Evolutionary conservation across 2,797 vertebrate species (phyloP).

Genomic region (Tiaroga cobitis): DNA sequence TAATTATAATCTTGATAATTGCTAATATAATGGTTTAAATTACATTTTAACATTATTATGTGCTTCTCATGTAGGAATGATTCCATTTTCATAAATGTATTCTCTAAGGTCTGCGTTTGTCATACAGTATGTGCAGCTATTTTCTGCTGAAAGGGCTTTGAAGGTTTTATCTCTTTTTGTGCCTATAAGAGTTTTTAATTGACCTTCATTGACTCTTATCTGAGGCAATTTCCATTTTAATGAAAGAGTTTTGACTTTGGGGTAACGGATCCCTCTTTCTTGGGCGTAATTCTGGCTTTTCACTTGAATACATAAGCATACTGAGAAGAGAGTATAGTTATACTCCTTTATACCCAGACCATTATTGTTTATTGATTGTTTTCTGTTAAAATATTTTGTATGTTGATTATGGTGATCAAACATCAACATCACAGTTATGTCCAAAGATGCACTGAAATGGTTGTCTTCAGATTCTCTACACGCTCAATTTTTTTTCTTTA

Average conservation of each 20-base stretch:
- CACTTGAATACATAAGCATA: not conserved
- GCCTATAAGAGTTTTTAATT: conserved; percentile 54
- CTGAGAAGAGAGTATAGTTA: not conserved
- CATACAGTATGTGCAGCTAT: conserved; percentile 14
- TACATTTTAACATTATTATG: not conserved
- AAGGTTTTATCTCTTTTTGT: conserved; percentile 50
- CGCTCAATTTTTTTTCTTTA: not conserved
- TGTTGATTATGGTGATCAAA: not conserved
- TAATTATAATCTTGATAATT: not conserved
- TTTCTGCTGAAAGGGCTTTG: conserved; percentile 48
- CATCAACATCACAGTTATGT: not conserved
- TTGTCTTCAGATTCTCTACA: conserved; percentile 5
- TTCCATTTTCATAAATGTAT: conserved; percentile 34
- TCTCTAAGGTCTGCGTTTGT: conserved; percentile 15
- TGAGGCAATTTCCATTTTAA: conserved; percentile 54
- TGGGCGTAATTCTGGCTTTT: not conserved
- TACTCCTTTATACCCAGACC: not conserved
- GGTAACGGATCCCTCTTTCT: conserved; percentile 32
- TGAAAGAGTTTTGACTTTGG: conserved; percentile 44
- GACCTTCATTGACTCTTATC: conserved; percentile 54
- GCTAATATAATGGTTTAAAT: conserved; percentile 20
- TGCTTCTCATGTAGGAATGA: conserved; percentile 9
- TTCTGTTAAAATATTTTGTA: not conserved
- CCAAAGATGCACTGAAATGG: not conserved
- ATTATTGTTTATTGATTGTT: not conserved